These are phyloP conservation scores for Neopipo cinnamomea DNA, from an alignment of 2,113 vertebrate species.

Conservation along the genomic window DNA sequence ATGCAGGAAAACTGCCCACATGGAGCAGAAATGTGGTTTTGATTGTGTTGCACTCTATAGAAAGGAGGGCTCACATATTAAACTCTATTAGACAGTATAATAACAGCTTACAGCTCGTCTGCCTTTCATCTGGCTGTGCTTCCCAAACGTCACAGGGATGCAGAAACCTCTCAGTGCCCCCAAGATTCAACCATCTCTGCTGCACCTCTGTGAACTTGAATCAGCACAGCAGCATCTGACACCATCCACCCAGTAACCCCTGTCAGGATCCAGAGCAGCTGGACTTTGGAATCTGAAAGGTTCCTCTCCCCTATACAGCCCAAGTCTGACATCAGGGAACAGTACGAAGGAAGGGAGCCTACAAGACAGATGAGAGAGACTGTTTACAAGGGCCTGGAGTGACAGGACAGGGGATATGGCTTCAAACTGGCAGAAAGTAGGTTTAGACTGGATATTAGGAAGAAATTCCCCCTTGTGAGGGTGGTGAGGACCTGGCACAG, in stretches of 20 bases:
- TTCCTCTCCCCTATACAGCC: rapidly evolving
- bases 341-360: neutral
- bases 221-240: neutral
- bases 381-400: neutral
- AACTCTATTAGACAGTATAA: constrained; percentile 53
- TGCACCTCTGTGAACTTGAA: neutral
- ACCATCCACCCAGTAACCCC: neutral
- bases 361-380: neutral
- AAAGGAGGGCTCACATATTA: constrained; percentile 46
- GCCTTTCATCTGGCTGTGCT: constrained; percentile 60
- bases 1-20: constrained; percentile 43
- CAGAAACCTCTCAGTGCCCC: neutral
- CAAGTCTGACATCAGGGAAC: neutral
- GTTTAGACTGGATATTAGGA: neutral
- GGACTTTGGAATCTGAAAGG: neutral
- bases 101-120: constrained; percentile 52
- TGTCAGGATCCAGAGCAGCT: neutral
- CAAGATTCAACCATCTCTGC: neutral
- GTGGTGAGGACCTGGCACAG: neutral
- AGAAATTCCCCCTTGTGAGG: neutral
- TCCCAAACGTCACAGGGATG: neutral
- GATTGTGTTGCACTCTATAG: constrained; percentile 50
- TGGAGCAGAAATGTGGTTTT: constrained; percentile 65
- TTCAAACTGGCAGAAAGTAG: neutral
- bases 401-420: neutral